Evolutionary conservation across 1,140 invertebrate genomes (phyloP).

Genomic region (Andricus grossulariae): DNA sequence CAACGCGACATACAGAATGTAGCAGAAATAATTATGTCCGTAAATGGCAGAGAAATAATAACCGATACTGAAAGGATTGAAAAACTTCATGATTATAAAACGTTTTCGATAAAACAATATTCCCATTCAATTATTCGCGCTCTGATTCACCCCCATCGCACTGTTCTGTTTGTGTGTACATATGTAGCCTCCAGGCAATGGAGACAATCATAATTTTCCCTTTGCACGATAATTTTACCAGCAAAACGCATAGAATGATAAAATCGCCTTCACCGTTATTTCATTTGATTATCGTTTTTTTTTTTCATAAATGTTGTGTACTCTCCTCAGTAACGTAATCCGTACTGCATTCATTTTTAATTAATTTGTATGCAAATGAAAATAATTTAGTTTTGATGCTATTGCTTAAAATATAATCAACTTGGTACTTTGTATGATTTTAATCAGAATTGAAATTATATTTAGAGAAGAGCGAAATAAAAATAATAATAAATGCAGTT

Average conservation of each 20-base stretch:
- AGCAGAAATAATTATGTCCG: no score
- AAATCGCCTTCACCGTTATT: background rate
- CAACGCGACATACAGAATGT: no score
- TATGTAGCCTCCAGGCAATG: background rate
- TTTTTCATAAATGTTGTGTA: background rate
- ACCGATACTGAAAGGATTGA: no score
- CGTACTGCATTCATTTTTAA: no score
- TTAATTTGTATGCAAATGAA: no score
- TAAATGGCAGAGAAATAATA: no score
- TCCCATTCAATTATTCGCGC: background rate
- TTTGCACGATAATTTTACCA: background rate
- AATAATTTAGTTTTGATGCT: no score
- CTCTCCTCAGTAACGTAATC: background rate
- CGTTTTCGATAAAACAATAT: background rate
- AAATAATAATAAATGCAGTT: no score
- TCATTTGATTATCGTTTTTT: background rate
- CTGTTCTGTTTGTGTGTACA: background rate
- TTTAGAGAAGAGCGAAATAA: no score
- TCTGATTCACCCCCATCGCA: background rate
- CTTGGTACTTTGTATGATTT: no score
- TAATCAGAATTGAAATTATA: no score
- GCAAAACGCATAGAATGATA: background rate
- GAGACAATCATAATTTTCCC: conserved; percentile 4
- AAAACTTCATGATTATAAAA: background rate
- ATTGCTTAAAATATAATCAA: no score